phyloP scores from a whole-genome alignment of 2,888 invertebrate genomes.

The Drosophila phalerata region DNA sequence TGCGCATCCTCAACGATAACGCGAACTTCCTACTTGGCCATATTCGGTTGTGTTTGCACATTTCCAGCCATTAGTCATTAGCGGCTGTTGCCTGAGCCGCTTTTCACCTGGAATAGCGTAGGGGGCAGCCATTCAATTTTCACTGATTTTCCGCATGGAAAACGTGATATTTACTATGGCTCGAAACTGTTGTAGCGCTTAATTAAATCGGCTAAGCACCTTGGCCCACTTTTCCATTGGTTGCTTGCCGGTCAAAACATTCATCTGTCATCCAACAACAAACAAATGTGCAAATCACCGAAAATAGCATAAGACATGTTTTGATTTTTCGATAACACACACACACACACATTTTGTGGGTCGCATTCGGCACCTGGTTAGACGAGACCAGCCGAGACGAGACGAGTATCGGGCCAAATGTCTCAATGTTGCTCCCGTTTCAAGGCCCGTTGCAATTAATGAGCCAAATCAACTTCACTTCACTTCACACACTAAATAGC shows the following conservation, averaged over 20 bases:
- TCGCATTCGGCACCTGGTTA: constrained; percentile 32
- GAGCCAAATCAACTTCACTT: constrained; percentile 43
- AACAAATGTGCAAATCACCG: constrained; percentile 75
- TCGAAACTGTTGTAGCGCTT: constrained; percentile 54
- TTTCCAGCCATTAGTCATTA: constrained; percentile 68
- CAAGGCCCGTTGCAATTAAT: constrained; percentile 70
- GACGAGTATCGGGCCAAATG: constrained; percentile 4
- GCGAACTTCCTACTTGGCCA: constrained; percentile 65
- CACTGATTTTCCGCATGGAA: constrained; percentile 58
- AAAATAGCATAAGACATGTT: constrained; percentile 61
- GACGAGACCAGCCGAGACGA: constrained; percentile 3
- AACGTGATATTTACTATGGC: constrained; percentile 62
- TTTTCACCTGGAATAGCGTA: constrained; percentile 49
- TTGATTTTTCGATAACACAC: constrained; percentile 30
- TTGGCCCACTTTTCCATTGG: constrained; percentile 70
- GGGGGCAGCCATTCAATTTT: constrained; percentile 28
- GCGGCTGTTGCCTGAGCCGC: constrained; percentile 51
- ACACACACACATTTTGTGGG: constrained; percentile 29
- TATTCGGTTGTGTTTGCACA: constrained; percentile 42
- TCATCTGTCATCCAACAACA: constrained; percentile 19
- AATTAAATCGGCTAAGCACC: constrained; percentile 77
- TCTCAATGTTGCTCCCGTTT: constrained; percentile 59
- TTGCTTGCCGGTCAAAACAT: constrained; percentile 18
- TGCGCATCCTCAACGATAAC: constrained; percentile 44
- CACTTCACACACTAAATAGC: constrained; percentile 26